phyloP scores from a whole-genome alignment of 1,140 invertebrate species.

The Bathynomus jamesi region DNA sequence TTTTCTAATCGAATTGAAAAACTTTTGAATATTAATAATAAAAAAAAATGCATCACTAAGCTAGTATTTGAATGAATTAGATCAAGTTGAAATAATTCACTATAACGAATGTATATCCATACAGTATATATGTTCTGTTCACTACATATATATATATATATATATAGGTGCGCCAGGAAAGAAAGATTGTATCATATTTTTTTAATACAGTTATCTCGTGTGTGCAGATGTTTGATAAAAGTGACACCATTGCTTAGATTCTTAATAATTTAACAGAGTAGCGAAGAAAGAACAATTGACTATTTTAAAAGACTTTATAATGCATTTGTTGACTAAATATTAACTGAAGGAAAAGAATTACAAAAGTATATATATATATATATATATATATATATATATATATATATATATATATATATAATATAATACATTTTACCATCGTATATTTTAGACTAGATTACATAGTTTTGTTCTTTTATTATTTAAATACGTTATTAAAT shows the following conservation, averaged over 20 bases:
- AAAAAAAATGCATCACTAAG: neutral
- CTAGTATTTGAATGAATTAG: neutral
- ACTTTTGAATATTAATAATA: slow-evolving; percentile 6
- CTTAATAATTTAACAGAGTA: neutral
- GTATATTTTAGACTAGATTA: neutral
- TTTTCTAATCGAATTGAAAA: neutral
- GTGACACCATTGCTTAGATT: neutral
- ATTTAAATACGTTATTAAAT: neutral
- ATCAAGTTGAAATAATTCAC: neutral
- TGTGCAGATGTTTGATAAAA: slow-evolving; percentile 8
- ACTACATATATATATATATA: neutral
- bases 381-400: slow-evolving; percentile 11
- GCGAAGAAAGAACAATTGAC: neutral
- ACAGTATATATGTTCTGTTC: neutral
- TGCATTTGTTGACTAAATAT: too few relatives aligned
- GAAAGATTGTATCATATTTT: neutral
- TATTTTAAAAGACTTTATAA: neutral
- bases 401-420: slow-evolving; percentile 10
- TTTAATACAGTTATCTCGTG: neutral
- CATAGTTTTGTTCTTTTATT: neutral
- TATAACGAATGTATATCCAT: neutral
- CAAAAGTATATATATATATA: slow-evolving; percentile 5
- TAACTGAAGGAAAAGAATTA: too few relatives aligned
- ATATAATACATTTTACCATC: neutral
- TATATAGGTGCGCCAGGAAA: neutral